Evolutionary conservation across 2,888 invertebrate species (phyloP), one percentile per base, ranked within the genome.

Genomic region (Dastarcus helophoroides): DNA sequence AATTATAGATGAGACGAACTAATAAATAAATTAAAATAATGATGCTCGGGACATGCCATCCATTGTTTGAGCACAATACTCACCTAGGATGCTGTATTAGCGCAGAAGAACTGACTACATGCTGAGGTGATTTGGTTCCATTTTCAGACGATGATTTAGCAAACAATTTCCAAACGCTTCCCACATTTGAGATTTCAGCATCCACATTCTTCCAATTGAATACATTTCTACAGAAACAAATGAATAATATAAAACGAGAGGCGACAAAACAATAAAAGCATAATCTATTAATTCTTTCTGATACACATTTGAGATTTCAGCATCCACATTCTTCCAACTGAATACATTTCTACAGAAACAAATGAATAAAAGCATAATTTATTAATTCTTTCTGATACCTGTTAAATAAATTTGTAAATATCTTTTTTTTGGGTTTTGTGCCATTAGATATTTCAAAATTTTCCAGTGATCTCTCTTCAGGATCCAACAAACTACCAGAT

Each of bases 1-100:
- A n/a, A n/a, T 29, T 28, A n/a, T 14, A 9, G 6, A n/a, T n/a
- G n/a, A n/a, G n/a, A n/a, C n/a, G n/a, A n/a, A n/a, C n/a, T n/a
- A n/a, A n/a, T n/a, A n/a, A 27, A 22, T 17, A 16, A 23, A 14
- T 14, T 4, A 24, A 22, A 16, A 29, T 9, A 26, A 26, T 15
- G 16, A 15, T 14, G 14, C 26, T 14, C 26, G 26, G 3, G 14
- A 26, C 14, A n/a, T n/a, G n/a, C n/a, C n/a, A n/a, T n/a, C n/a
- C n/a, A n/a, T n/a, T n/a, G n/a, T n/a, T n/a, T n/a, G n/a, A n/a
- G n/a, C n/a, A 14, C 7, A 32, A 21, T 12, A 3, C 8, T 36
- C 44, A 72, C 73, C 72, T 64, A 45, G 76, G 73, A 57, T 79
- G 73, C 48, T 78, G 77, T 45, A 81, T 80, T 31, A 80, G 61